These are phyloP conservation scores for Holothuria leucospilota DNA, from an alignment of 53 echinoderm and acorn worm species.

Conservation along the genomic window DNA sequence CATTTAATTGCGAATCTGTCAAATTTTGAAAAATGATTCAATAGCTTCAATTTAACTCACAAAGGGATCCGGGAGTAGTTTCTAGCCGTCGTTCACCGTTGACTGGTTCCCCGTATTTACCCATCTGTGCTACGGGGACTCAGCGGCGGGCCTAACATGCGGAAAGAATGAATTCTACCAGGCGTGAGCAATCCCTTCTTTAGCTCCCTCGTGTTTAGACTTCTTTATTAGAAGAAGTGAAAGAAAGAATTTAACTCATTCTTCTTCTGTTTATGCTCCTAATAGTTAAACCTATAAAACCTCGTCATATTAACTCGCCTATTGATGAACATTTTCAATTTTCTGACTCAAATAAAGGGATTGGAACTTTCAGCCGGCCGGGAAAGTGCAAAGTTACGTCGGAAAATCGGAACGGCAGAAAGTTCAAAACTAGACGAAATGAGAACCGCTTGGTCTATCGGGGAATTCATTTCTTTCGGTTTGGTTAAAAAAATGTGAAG, in stretches of 20 bases:
- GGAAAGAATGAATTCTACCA: slow-evolving; percentile 2
- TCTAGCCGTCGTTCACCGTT: slow-evolving; percentile 40
- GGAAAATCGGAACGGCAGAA: too few relatives aligned
- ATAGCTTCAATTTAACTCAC: slow-evolving; percentile 5
- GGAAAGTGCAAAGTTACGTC: too few relatives aligned
- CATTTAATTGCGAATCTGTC: slow-evolving; percentile 23
- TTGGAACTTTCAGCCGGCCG: not conserved
- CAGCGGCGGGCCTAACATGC: slow-evolving; percentile 45
- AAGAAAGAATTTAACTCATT: slow-evolving; percentile 36
- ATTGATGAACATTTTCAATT: slow-evolving; percentile 31
- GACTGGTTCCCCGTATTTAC: slow-evolving; percentile 47
- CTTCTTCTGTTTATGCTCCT: slow-evolving; percentile 44
- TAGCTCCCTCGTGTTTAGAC: slow-evolving; percentile 24
- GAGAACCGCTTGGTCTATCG: too few relatives aligned
- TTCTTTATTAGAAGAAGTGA: slow-evolving; percentile 42
- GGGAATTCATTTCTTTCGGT: too few relatives aligned
- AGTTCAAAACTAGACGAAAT: too few relatives aligned
- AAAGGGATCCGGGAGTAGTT: slow-evolving; percentile 20
- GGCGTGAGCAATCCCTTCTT: not conserved
- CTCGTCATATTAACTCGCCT: slow-evolving; percentile 30
- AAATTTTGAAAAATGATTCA: slow-evolving; percentile 31
- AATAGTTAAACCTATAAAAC: slow-evolving; percentile 44
- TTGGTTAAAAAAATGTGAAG: too few relatives aligned
- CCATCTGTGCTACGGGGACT: slow-evolving; percentile 45
- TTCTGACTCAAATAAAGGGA: slow-evolving; percentile 21